Base-by-base conservation (phyloP, 2,797 vertebrate genomes). In the Eulemur albifrons region DNA sequence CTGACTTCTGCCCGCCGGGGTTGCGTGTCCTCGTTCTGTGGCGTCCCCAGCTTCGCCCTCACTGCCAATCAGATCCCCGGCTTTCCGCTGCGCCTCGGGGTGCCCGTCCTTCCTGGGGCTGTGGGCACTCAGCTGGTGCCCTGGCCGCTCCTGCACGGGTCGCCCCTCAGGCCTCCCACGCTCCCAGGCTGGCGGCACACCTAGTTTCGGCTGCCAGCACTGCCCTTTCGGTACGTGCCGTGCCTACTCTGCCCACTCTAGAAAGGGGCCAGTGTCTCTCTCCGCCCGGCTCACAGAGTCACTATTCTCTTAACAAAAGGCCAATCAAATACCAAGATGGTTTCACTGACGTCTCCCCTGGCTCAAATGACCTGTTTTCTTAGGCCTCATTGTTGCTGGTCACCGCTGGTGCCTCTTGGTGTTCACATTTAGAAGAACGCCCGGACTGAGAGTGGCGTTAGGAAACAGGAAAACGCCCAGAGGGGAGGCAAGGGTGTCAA, bases 291-390 rank as follows among this genome's bases (percentile, higher is more conserved):
- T 96, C 80, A 96, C 67, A 97, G 95, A 95, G 88, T 97, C 87
- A 45, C 97, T 93, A 30, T 97, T 97, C 94, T 94, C 89, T 38
- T n/a, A 85, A 97, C 97, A 97, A 97, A 97, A 96, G 97, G 83
- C 93, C 95, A 96, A 97, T 96, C 96, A 70, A 97, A 67, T 30
- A 13, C 93, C 43, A 95, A 94, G 89, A 96, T 50, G 81, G 92
- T 97, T 97, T 94, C 88, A 13, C 79, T 97, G 94, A 96, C 86
- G 18, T 94, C 38, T 82, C 83, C 63, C 86, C 32, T 20, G 0
- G 97, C 97, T 98, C 97, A 15, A 70, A 94, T 98, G 94, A 96
- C 97, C 86, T 21, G 94, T 82, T 97, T 89, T 97, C 97, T 98
- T 95, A 98, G 94, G 94, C 94, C 59, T 85, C 97, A 97, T 98